Base-by-base conservation (phyloP, 2,797 vertebrate species). In the Peromyscus eremicus region DNA sequence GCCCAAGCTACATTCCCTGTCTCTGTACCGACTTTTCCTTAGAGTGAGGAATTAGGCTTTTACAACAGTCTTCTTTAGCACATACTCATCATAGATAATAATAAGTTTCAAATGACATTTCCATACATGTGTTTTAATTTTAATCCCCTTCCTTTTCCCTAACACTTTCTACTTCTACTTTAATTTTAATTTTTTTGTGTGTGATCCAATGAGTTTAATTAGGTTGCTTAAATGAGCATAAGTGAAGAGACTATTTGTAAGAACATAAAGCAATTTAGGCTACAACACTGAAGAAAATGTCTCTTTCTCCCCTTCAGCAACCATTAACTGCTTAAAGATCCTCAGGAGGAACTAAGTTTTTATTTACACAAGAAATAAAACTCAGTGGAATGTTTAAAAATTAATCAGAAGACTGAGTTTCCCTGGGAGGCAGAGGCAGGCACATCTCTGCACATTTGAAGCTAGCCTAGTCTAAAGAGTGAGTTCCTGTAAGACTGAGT, bases 301-400 rank as follows among this genome's bases (percentile, higher is more conserved):
- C 52, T 82, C 21, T 82, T 25, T 34, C n/a, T 27, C n/a, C 13
- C 13, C 5, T 6, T 4, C n/a, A 62, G 55, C 21, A 82, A 27
- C 55, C n/a, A 82, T 40, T 82, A 60, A 60, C 13, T 13, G 21
- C 23, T 7, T 49, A 80, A 79, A 6, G 32, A 80, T 82, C n/a
- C 21, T 82, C n/a, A 40, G 6, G 40, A 83, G 27, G 49, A 27
- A 81, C 43, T 40, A 37, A 21, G 19, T 37, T 92, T 92, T 95
- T 92, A 86, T 71, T 86, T 83, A 91, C 71, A 94, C 8, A 17
- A 82, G 14, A 89, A 93, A 82, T 29, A 86, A 89, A 66, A 87
- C 17, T 84, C 27, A 88, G 14, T 62, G 12, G 34, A 79, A 68
- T 49, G 21, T 73, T 94, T 90, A 90, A 90, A 86, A 87, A 79